Conservation (phyloP, 1,140 invertebrate species). For the Vanessa tameamea region DNA sequence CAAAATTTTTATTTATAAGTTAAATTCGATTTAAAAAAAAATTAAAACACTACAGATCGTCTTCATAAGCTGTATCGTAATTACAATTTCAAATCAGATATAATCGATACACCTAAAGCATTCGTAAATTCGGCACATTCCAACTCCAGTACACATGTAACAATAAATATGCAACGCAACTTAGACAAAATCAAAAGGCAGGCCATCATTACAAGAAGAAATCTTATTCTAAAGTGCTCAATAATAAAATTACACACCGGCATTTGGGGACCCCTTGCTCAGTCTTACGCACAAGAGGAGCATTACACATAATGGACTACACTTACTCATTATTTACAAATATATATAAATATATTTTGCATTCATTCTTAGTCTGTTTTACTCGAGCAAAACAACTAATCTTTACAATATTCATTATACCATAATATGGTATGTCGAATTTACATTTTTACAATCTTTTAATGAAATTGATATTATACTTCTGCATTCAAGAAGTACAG, state of each 20-base stretch:
- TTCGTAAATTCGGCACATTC: constrained; percentile 6
- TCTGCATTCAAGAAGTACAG: constrained; percentile 12
- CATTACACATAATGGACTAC: constrained; percentile 26
- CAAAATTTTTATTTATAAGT: background rate
- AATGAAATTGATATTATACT: constrained; percentile 14
- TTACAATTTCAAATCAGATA: background rate
- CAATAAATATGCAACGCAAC: constrained; percentile 62
- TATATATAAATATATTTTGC: constrained; percentile 13
- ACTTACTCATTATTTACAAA: constrained; percentile 11
- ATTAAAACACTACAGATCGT: constrained; percentile 1
- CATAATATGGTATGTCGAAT: constrained; percentile 8
- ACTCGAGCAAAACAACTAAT: constrained; percentile 15
- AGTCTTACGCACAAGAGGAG: constrained; percentile 52
- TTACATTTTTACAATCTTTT: background rate
- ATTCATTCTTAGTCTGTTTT: constrained; percentile 7
- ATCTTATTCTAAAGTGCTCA: constrained; percentile 53
- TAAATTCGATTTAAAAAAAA: constrained; percentile 4
- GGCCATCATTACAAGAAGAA: constrained; percentile 46
- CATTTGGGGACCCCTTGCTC: constrained; percentile 51
- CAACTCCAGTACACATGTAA: constrained; percentile 29
- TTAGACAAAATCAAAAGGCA: constrained; percentile 62
- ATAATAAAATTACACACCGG: constrained; percentile 33
- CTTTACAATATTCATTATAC: constrained; percentile 7
- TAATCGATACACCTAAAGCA: background rate
- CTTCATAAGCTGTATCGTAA: background rate